Conservation (phyloP, 1,140 invertebrate species). For the Bombus waltoni region DNA sequence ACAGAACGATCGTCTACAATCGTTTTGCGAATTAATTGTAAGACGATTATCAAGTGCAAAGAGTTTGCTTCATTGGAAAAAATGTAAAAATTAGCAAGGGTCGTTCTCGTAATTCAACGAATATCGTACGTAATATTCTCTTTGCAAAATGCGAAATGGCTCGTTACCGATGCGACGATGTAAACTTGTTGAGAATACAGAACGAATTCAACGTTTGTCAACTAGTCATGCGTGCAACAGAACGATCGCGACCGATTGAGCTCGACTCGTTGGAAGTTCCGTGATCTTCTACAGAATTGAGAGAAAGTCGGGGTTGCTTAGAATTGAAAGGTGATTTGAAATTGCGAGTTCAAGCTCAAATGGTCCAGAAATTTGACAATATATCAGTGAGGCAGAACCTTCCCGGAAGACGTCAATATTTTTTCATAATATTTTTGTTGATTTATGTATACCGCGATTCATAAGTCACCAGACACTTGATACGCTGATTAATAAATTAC, state of each 20-base stretch:
- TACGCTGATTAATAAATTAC: not conserved
- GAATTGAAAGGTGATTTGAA: not conserved
- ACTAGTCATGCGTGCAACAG: slow-evolving; percentile 69
- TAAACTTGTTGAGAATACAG: slow-evolving; percentile 2
- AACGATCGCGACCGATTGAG: slow-evolving; percentile 49
- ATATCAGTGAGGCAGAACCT: slow-evolving; percentile 31
- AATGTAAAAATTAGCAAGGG: not conserved
- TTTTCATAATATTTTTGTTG: not conserved
- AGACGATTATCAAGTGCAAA: not conserved
- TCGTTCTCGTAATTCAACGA: not conserved
- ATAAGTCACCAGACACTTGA: not conserved
- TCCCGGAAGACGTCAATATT: slow-evolving; percentile 50
- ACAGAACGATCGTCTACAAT: not conserved
- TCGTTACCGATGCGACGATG: not conserved
- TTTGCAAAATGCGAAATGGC: not conserved
- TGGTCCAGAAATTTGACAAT: slow-evolving; percentile 40
- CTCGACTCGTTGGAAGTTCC: not conserved
- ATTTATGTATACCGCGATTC: not conserved
- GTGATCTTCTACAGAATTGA: not conserved
- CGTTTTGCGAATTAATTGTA: not conserved
- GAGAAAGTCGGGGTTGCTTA: not conserved
- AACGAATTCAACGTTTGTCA: slow-evolving; percentile 53
- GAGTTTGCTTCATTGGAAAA: not conserved
- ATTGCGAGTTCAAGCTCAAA: slow-evolving; percentile 27
- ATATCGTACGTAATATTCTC: not conserved